Base-by-base conservation (phyloP, 2,888 invertebrate genomes). In the Oegoconia quadripuncta region DNA sequence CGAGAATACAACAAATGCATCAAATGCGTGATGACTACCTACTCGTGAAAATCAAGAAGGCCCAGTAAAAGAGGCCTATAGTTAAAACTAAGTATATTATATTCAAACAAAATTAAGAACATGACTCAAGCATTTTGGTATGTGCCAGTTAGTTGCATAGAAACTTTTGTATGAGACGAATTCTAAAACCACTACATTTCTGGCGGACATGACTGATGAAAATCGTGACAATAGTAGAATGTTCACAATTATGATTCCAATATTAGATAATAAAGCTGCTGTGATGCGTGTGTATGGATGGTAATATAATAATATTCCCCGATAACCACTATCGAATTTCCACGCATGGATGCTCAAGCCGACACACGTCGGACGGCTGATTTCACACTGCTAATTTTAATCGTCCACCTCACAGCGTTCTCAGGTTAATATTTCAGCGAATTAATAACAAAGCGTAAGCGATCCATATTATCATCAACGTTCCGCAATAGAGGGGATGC, bases 401-500 rank as follows among this genome's bases (percentile, higher is more conserved):
- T 33, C 17, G 31, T 12, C 31, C 1, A 15, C 18, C 12, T 26
- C 12, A 26, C 23, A 36, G n/a, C 15, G 23, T 22, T 41, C 38
- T 34, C 9, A n/a, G 28, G 27, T 33, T 55, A 52, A 58, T 47
- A 55, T 56, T 56, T 49, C 52, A 52, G 25, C 39, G 53, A 50
- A 52, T 50, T 54, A 55, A 57, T 52, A 50, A 62, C 50, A 54
- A 56, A 51, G 48, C 56, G 57, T 53, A 56, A 51, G 48, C 56
- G 57, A 66, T 80, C 76, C 74, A 79, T 55, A 63, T 68, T 72
- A 79, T 64, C 61, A 63, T 60, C 64, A 64, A 61, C 74, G 66
- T 60, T 52, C 52, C 50, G 60, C 55, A 59, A 53, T 50, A 50
- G 64, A 55, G 62, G 68, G 61, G 59, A 46, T 52, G 59, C 63